phyloP scores from a whole-genome alignment of 2,797 vertebrate genomes.

The Syncerus caffer region DNA sequence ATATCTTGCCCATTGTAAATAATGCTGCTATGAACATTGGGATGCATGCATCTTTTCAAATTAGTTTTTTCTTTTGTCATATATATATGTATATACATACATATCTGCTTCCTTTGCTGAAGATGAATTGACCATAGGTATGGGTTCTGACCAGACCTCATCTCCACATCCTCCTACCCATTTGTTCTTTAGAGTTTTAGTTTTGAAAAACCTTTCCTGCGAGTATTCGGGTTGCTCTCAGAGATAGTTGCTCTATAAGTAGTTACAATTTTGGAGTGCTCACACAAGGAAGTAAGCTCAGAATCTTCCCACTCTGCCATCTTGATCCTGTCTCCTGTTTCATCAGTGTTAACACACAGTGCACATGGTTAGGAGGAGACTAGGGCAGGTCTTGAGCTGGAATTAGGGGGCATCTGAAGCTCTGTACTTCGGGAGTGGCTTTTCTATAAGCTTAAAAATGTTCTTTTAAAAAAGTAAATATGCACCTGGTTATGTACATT shows the following conservation, averaged over 20 bases:
- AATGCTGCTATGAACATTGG: background rate
- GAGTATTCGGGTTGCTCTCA: background rate
- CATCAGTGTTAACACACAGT: background rate
- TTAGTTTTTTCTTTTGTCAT: background rate
- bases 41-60: background rate
- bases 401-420: too few species aligned
- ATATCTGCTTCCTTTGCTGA: background rate
- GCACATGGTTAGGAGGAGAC: background rate
- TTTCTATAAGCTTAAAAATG: background rate
- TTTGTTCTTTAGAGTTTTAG: background rate
- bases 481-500: background rate
- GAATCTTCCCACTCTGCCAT: background rate
- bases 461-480: background rate
- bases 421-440: background rate
- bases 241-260: background rate
- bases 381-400: background rate
- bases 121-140: background rate
- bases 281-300: background rate
- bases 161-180: background rate
- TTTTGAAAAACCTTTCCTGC: background rate
- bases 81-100: background rate
- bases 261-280: background rate
- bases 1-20: background rate
- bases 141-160: background rate
- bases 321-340: background rate